Conservation (phyloP, 1,140 invertebrate species). For the Drosophila gunungcola region DNA sequence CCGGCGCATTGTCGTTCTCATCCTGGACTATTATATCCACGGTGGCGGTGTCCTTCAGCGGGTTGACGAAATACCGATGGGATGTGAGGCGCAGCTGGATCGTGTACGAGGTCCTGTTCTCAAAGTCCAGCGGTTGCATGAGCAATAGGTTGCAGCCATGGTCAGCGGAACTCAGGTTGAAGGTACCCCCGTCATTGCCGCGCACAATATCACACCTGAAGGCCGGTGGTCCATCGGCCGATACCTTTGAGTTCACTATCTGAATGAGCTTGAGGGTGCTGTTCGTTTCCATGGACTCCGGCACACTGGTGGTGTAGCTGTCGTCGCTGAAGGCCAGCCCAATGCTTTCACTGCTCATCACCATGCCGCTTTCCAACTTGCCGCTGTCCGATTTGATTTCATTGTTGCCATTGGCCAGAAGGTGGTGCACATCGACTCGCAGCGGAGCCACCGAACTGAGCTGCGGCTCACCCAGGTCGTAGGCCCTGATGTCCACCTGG, state of each 20-base stretch:
- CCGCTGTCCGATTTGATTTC: conserved; percentile 50
- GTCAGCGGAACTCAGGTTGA: conserved; percentile 90
- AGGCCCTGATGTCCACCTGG: conserved; percentile 93
- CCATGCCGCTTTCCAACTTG: conserved; percentile 54
- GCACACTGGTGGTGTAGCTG: conserved; percentile 91
- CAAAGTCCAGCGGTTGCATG: conserved; percentile 90
- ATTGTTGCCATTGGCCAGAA: conserved; percentile 86
- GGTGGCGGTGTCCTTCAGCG: conserved; percentile 89
- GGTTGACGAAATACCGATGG: conserved; percentile 91
- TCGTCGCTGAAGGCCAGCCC: conserved; percentile 93
- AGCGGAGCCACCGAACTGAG: conserved; percentile 92
- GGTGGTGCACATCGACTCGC: conserved; percentile 93
- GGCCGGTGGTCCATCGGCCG: conserved; percentile 46
- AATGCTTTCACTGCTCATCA: conserved; percentile 87
- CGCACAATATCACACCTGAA: conserved; percentile 89
- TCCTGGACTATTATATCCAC: conserved; percentile 93
- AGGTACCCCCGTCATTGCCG: conserved; percentile 90
- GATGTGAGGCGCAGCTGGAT: conserved; percentile 92
- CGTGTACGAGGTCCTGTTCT: conserved; percentile 89
- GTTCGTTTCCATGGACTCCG: conserved; percentile 87
- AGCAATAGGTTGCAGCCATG: conserved; percentile 92
- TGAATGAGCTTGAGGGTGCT: conserved; percentile 79
- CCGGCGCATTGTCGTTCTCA: conserved; percentile 94
- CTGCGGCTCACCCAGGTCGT: conserved; percentile 94
- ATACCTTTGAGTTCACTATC: conserved; percentile 81